These are phyloP conservation scores for Akabosia matsudoensis DNA, from an alignment of 1,140 invertebrate genomes.

Conservation along the genomic window DNA sequence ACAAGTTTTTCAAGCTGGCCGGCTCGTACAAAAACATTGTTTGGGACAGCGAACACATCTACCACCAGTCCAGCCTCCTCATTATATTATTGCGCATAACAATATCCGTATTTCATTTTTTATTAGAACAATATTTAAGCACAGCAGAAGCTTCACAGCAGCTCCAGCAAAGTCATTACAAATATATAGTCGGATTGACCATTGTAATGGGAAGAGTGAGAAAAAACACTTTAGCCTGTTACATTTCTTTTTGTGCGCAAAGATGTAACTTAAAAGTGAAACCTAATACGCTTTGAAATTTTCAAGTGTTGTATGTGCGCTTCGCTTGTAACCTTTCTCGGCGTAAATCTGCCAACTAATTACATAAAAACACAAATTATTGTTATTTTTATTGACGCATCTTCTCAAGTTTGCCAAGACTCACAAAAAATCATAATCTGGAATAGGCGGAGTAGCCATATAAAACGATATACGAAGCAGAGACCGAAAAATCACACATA, in stretches of 20 bases:
- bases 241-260: not conserved
- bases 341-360: conserved; percentile 15
- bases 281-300: not conserved
- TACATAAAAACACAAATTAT: not conserved
- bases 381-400: not conserved
- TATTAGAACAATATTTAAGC: not conserved
- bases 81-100: not conserved
- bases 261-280: not conserved
- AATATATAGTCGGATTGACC: not conserved
- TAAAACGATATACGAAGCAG: not conserved
- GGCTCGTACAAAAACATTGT: not conserved
- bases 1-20: not conserved
- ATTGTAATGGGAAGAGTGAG: not conserved
- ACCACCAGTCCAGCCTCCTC: not conserved
- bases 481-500: too few species aligned
- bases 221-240: not conserved
- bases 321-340: not conserved
- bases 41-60: too few species aligned
- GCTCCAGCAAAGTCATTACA: too few species aligned
- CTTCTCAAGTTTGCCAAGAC: not conserved
- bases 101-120: conserved; percentile 24
- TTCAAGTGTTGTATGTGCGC: not conserved
- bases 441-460: not conserved
- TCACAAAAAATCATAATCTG: not conserved
- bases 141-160: not conserved